Base-by-base conservation (phyloP, 2,888 invertebrate genomes). In the Melanostoma mellinum region DNA sequence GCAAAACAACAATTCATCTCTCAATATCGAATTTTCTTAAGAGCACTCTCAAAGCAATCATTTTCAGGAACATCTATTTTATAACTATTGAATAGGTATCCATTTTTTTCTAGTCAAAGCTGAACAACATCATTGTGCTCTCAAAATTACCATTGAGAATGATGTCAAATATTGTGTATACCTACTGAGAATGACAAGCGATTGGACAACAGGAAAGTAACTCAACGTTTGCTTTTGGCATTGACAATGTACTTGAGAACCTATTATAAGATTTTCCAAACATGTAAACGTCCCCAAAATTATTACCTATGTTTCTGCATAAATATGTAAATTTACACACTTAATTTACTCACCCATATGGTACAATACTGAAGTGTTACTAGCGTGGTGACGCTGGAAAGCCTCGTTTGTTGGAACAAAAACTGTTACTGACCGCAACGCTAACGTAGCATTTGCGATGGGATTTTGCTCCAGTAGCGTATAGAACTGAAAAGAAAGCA, bases 371-470 rank as follows among this genome's bases (percentile, higher is more conserved):
- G 89, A 87, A 38, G 89, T 93, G 79, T 92, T 93, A 1, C 93
- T 63, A 3, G 63, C 93, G 82, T 92, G 93, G 91, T 94, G 94
- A 82, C 94, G 93, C 92, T 96, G 95, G 92, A 97, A 97, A 76
- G 97, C 97, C 86, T 94, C 93, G 91, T 97, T 97, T 85, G 96
- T 96, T 6, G 97, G 97, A 69, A 97, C 97, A 89, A 97, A 97
- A 77, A 97, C 92, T n/a, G 97, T 97, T 89, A 96, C 94, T 89
- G 95, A 94, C 85, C 96, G 94, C 89, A 94, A 93, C 87, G 94
- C 92, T 56, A 97, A 92, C 20, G 95, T 95, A 55, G 93, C 93
- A 89, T 95, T 96, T 48, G 96, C 96, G 61, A 95, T 92, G 71
- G 93, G 92, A 90, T 95, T 95, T 84, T 94, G 93, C 88, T 95